Evolutionary conservation across 2,797 vertebrate genomes (phyloP).

Genomic region (Etheostoma perlongum): DNA sequence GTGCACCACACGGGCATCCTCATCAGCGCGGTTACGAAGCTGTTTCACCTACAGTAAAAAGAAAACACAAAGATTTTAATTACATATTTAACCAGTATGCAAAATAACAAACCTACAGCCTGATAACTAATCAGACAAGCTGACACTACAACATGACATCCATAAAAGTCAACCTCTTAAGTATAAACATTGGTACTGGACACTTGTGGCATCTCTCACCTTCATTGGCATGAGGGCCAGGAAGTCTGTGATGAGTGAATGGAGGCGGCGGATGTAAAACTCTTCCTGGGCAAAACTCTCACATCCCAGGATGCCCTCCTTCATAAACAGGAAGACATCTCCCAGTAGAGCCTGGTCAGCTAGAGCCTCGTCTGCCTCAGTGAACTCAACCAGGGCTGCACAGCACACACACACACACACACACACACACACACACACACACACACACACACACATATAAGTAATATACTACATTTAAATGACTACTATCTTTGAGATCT

Average conservation of each 20-base stretch:
- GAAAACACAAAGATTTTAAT: neutral
- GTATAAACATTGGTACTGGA: neutral
- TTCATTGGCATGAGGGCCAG: conserved; percentile 99
- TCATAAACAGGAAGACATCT: conserved; percentile 95
- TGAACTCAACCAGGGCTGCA: conserved; percentile 94
- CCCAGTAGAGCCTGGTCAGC: conserved; percentile 93
- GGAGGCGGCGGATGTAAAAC: conserved; percentile 94
- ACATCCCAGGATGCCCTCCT: conserved; percentile 92
- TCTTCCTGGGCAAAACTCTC: conserved; percentile 94
- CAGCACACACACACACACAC: conserved; percentile 11
- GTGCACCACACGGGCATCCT: conserved; percentile 96
- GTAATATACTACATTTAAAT: neutral
- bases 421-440: too few relatives aligned
- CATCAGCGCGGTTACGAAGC: conserved; percentile 95
- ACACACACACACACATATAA: too few relatives aligned
- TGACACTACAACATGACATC: neutral
- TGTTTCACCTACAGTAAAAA: conserved; percentile 91
- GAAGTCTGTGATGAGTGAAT: conserved; percentile 96
- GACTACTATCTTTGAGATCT: neutral
- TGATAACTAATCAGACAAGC: neutral
- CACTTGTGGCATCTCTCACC: conserved; percentile 73
- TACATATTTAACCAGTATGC: neutral
- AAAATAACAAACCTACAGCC: neutral
- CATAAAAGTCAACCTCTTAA: neutral
- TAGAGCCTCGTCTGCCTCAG: conserved; percentile 95